Evolutionary conservation across 2,797 vertebrate genomes (phyloP).

Genomic region (Steatocranus sp.): DNA sequence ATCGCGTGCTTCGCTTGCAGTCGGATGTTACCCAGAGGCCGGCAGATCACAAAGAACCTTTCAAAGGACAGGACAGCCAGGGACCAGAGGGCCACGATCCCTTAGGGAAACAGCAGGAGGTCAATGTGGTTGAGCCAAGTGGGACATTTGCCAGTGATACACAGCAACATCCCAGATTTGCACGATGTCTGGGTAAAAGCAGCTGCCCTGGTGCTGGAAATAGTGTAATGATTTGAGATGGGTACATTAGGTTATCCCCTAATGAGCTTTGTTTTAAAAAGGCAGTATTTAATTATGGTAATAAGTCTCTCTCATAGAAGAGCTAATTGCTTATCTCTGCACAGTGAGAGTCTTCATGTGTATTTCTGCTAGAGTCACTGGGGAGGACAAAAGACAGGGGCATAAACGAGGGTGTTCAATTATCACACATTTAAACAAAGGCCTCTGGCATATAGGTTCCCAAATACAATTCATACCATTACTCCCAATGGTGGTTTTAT

Average conservation of each 20-base stretch:
- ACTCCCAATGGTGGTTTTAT: not conserved
- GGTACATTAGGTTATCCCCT: constrained; percentile 3
- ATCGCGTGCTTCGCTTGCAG: constrained; percentile 77
- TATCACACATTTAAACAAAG: not conserved
- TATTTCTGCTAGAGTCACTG: not conserved
- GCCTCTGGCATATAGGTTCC: not conserved
- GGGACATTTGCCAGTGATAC: not conserved
- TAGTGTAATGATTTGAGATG: constrained; percentile 17
- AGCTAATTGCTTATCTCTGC: constrained; percentile 45
- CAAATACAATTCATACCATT: not conserved
- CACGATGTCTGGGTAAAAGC: not conserved
- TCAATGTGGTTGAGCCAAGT: not conserved
- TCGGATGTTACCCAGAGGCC: constrained; percentile 75
- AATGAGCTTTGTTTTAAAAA: constrained; percentile 6
- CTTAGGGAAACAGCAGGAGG: constrained; percentile 55
- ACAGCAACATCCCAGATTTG: not conserved
- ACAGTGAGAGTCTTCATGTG: not conserved
- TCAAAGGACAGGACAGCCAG: constrained; percentile 87
- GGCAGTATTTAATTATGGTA: constrained; percentile 43
- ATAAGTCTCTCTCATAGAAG: constrained; percentile 50
- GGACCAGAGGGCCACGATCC: constrained; percentile 91
- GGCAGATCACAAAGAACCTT: constrained; percentile 84
- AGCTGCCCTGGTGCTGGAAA: constrained; percentile 1
- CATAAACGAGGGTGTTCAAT: constrained; percentile 3
- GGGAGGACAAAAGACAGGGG: constrained; percentile 9